Base-by-base conservation (phyloP, 2,888 invertebrate genomes). In the Platycheirus albimanus region DNA sequence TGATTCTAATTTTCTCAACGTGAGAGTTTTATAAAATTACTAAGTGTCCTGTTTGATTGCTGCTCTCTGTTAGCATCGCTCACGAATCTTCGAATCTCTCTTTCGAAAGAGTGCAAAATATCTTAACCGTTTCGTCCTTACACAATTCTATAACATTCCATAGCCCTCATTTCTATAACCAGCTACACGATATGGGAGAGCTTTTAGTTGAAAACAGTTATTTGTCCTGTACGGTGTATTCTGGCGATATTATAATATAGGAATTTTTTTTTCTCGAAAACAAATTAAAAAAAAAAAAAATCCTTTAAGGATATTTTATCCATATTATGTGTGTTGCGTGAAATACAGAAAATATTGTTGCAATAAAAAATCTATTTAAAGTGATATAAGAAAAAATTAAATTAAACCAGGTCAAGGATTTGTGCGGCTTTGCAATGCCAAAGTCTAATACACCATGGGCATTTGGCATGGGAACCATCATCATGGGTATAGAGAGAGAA, bases 151-250 rank as follows among this genome's bases (percentile, higher is more conserved):
- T 43, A 67, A 49, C 51, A 4, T 10, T 64, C 66, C 71, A 54
- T 24, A 56, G 52, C 19, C 52, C 41, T 15, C 64, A 64, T 64
- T 69, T 78, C 43, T 83, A 88, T 89, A 89, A 88, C 85, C 88
- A 89, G 88, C 87, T 88, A 87, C 87, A 87, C 83, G 61, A 87
- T 75, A 86, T 86, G 85, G 87, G 88, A 89, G 89, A 89, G 89
- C 89, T 89, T 89, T 89, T 89, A 89, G 89, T 89, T 88, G 88
- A 87, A 87, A 86, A 87, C 88, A 88, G 88, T 87, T 88, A 87
- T 89, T 88, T 87, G 88, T 88, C 88, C 88, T 88, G 89, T 89
- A 86, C 87, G 89, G 89, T 89, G 56, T 72, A 72, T 67, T 45
- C 30, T n/a, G n/a, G n/a, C n/a, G n/a, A n/a, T n/a, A n/a, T n/a